Base-by-base conservation (phyloP, 2,797 vertebrate species). In the Acipenser ruthenus region DNA sequence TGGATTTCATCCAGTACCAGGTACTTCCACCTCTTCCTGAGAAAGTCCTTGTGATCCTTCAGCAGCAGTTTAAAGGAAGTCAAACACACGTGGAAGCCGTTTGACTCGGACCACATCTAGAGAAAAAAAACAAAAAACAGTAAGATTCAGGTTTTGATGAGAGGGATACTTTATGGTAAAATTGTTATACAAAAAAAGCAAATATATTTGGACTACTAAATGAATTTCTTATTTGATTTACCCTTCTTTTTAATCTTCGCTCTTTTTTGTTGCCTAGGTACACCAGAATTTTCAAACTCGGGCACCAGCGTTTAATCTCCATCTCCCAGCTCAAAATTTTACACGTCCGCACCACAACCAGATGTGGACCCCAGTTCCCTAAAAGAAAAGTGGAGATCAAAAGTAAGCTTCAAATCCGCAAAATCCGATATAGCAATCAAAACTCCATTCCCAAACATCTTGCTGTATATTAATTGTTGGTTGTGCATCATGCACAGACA, bases 341-440 rank as follows among this genome's bases (percentile, higher is more conserved):
- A 78, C 91, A 95, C 8, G 94, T 93, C 65, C 96, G 89, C 10
- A 94, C 95, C 2, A 99, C 91, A 50, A 99, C 88, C 49, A 99
- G 91, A 65, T 99, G 96, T n/a, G 97, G 97, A 11, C 97, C 97
- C 97, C 97, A 99, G 3, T 95, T 90, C 60, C 95, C 97, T 99
- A 65, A 5, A 67, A n/a, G 12, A 37, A 37, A 37, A 37, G 23
- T 37, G 23, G 23, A 37, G 23, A 37, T 37, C 23, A 37, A 37
- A 37, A 37, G 23, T 37, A 37, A 37, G 23, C 23, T 37, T 37
- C 23, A 37, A 37, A 37, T 37, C 23, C 23, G 2, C 2, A 37
- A 18, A 18, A 18, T 18, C 15, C 15, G 15, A 18, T 18, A 18
- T 18, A 18, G 15, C 15, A 18, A 5, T 37, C 3, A 37, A 37